These are phyloP conservation scores for Antechinus flavipes DNA, from an alignment of 2,113 vertebrate species.

Conservation along the genomic window DNA sequence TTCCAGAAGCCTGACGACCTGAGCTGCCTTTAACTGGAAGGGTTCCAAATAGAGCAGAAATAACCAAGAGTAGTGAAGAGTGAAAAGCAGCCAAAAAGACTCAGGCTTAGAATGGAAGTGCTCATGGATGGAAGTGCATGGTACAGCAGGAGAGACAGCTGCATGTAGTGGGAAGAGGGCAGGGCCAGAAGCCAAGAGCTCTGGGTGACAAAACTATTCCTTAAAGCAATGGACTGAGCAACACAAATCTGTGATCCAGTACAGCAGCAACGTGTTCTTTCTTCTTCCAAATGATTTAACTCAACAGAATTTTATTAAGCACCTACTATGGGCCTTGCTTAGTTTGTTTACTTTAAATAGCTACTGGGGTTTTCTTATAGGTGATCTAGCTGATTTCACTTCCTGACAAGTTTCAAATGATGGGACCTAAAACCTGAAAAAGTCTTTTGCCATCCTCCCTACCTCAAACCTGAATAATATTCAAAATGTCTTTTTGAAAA, in stretches of 20 bases:
- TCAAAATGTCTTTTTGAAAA: background rate
- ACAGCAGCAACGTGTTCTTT: background rate
- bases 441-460: background rate
- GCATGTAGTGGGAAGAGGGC: background rate
- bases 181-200: background rate
- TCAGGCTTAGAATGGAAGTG: background rate
- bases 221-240: background rate
- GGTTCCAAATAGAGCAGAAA: background rate
- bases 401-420: background rate
- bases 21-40: background rate
- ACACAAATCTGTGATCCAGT: background rate
- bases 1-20: background rate
- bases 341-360: background rate
- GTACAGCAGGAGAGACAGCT: background rate
- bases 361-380: background rate
- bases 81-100: background rate
- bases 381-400: background rate
- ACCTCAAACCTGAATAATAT: background rate
- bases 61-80: background rate
- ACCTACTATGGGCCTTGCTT: background rate
- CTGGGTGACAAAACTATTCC: background rate
- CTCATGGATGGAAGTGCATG: background rate
- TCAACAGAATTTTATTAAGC: background rate
- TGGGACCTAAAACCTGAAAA: background rate
- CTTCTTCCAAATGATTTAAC: background rate